Evolutionary conservation across 2,797 vertebrate species (phyloP), one percentile per base, ranked within the genome.

Genomic region (Gymnopithys bicolor): DNA sequence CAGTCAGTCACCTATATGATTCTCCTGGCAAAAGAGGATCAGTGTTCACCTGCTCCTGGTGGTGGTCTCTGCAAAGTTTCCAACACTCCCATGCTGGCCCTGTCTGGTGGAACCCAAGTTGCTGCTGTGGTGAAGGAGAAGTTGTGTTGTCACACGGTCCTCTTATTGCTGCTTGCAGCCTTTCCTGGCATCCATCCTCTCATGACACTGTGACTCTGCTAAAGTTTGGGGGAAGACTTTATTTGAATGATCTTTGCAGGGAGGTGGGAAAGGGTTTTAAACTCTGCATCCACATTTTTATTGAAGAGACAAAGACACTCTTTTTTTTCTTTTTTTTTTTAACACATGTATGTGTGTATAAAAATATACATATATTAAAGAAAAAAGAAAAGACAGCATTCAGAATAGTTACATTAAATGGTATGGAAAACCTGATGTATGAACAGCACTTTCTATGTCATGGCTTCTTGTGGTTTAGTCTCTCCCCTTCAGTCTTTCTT

Each of bases 41-140:
- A 55, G 53, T 53, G 45, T 53, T 87, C 22, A 24, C 21, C 73
- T 19, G 3, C 35, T 71, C 56, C 24, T 92, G 5, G 11, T 56
- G 58, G 35, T 63, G 63, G 33, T 33, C 8, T 13, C 59, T 70
- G 19, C 25, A 30, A 45, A 59, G 45, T 32, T 24, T 27, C 28
- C 62, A 35, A 30, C 0, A 1, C 19, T 82, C n/a, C 45, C 22
- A 9, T 2, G 1, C 11, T 35, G 41, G 19, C 33, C 37, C 49
- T 30, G 24, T 45, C 37, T 67, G 27, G 49, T 60, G 52, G 37
- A 37, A 39, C 55, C 13, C 5, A 10, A 25, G 25, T 75, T 0
- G 3, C n/a, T 41, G 37, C 52, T 59, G 49, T 52, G 32, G 15
- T 0, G 0, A 56, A 25, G 24, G 41, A 83, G n/a, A 52, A 70